Percentiles rank a stretch among this genome's conserved stretches.
These are phyloP conservation scores for Antigone vipio DNA, from an alignment of 2,113 vertebrate species.

Conservation along the genomic window DNA sequence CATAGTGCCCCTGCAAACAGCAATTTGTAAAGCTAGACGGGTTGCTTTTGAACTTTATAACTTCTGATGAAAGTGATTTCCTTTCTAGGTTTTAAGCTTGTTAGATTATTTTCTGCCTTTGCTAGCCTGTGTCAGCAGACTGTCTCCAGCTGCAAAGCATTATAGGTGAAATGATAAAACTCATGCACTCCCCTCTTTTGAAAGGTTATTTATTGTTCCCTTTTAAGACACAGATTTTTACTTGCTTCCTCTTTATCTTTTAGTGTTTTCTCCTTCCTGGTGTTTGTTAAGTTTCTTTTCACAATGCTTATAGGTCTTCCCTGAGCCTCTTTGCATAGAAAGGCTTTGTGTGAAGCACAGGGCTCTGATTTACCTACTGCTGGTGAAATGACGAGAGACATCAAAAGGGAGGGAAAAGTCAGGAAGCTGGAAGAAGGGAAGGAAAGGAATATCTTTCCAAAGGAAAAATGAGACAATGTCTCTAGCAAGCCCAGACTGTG, in stretches of 20 bases:
- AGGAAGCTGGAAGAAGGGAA: neutral
- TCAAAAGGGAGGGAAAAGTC: neutral
- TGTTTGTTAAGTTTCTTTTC: neutral
- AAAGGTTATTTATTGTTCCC: neutral
- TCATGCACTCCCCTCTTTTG: neutral
- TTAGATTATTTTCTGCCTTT: neutral
- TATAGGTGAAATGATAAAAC: neutral
- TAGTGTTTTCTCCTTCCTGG: fast-evolving
- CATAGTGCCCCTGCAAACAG: neutral
- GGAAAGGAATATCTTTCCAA: neutral
- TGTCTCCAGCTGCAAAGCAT: neutral
- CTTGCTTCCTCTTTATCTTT: neutral
- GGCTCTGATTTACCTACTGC: neutral
- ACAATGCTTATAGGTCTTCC: neutral
- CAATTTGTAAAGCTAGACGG: neutral
- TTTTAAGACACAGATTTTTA: neutral
- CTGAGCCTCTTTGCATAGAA: neutral
- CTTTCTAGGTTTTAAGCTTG: neutral
- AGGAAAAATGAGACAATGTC: neutral
- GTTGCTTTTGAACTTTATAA: neutral
- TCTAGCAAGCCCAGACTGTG: neutral
- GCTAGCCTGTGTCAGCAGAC: neutral
- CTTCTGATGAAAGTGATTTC: neutral
- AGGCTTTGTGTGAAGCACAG: neutral
- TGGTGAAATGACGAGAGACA: neutral